Conservation (phyloP, 2,113 vertebrate species). For the Odobenus rosmarus region DNA sequence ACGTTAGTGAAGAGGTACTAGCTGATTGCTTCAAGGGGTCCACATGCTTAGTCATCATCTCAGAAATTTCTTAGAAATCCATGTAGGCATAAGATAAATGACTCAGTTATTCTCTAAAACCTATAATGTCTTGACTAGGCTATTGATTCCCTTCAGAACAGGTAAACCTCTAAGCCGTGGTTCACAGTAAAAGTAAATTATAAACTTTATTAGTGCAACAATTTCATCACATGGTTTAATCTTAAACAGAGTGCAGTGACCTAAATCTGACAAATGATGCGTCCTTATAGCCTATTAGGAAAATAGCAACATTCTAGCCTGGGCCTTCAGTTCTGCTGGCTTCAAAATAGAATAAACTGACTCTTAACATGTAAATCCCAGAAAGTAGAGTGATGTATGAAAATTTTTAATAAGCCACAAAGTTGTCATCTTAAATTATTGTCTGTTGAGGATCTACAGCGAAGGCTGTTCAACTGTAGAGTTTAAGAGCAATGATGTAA, state of each 20-base stretch:
- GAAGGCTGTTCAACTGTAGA: background rate
- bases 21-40: background rate
- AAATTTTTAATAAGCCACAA: background rate
- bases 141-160: background rate
- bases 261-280: slow-evolving; percentile 15
- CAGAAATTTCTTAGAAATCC: background rate
- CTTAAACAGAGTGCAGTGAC: slow-evolving; percentile 7
- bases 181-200: slow-evolving; percentile 11
- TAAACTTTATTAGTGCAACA: slow-evolving; percentile 18
- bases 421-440: background rate
- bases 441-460: background rate
- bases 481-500: background rate
- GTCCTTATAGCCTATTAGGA: background rate
- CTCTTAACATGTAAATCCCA: background rate
- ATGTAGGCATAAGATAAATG: background rate
- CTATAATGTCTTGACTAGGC: background rate
- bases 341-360: background rate
- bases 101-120: background rate
- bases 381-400: background rate
- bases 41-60: background rate
- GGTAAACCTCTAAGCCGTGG: background rate
- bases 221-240: slow-evolving; percentile 12
- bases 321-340: background rate
- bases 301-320: background rate
- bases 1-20: background rate